These are phyloP conservation scores for Cheirogaleus medius DNA, from an alignment of 2,113 vertebrate species.

Conservation along the genomic window DNA sequence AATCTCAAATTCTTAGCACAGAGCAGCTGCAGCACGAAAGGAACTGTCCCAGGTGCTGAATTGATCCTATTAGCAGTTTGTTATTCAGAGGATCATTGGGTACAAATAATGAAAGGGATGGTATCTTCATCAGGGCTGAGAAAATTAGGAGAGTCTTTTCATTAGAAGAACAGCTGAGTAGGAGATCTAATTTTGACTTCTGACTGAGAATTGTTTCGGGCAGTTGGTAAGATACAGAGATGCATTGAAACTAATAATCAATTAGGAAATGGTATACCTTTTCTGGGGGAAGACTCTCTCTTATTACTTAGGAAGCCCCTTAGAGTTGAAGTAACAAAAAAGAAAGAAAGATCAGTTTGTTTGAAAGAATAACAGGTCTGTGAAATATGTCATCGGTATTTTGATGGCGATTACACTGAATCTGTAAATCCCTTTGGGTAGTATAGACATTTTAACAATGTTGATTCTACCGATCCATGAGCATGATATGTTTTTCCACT, in stretches of 20 bases:
- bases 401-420: too few relatives aligned
- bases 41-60: background rate
- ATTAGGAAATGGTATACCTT: background rate
- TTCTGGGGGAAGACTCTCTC: background rate
- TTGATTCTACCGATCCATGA: too few relatives aligned
- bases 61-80: background rate
- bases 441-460: too few relatives aligned
- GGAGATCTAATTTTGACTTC: background rate
- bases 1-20: background rate
- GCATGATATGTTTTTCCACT: too few relatives aligned
- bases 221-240: background rate
- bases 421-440: too few relatives aligned
- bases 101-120: background rate
- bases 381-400: too few relatives aligned
- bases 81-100: background rate
- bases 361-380: background rate
- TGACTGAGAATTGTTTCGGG: background rate
- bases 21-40: background rate
- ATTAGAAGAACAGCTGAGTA: background rate
- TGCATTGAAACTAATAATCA: background rate
- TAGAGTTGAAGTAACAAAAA: background rate
- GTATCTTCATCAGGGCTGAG: background rate
- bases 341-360: background rate
- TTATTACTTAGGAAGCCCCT: background rate
- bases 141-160: background rate